These are phyloP conservation scores for Actenoides lindsayi DNA, from an alignment of 2,113 vertebrate genomes.

Conservation along the genomic window DNA sequence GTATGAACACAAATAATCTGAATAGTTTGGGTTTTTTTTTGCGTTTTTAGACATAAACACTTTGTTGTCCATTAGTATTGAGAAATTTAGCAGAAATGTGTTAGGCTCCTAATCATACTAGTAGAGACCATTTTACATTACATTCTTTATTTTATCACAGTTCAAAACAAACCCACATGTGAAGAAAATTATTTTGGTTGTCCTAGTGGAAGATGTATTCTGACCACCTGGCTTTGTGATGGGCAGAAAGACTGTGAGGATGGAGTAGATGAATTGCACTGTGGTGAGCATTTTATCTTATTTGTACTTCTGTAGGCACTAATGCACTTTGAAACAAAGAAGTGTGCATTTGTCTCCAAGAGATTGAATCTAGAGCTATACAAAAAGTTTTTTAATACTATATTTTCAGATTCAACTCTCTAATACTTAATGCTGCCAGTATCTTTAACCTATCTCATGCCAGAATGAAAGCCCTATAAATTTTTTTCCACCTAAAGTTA, in stretches of 20 bases:
- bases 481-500: background rate
- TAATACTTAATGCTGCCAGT: background rate
- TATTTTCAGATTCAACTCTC: background rate
- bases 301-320: background rate
- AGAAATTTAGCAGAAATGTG: constrained; percentile 30
- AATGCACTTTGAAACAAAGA: background rate
- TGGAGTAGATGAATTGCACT: constrained; percentile 94
- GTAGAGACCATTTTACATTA: constrained; percentile 69
- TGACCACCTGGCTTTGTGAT: constrained; percentile 96
- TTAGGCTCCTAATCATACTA: constrained; percentile 63
- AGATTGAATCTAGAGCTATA: background rate
- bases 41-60: background rate
- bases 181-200: constrained; percentile 98
- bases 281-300: constrained; percentile 80
- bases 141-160: constrained; percentile 81
- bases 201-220: constrained; percentile 97
- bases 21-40: background rate
- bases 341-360: background rate
- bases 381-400: background rate
- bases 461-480: background rate
- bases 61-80: background rate
- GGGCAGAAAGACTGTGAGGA: constrained; percentile 98
- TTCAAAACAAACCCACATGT: constrained; percentile 91
- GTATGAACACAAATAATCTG: background rate
- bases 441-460: background rate